phyloP scores from a whole-genome alignment of 2,797 vertebrate genomes.

The Enteromius fasciolatus region DNA sequence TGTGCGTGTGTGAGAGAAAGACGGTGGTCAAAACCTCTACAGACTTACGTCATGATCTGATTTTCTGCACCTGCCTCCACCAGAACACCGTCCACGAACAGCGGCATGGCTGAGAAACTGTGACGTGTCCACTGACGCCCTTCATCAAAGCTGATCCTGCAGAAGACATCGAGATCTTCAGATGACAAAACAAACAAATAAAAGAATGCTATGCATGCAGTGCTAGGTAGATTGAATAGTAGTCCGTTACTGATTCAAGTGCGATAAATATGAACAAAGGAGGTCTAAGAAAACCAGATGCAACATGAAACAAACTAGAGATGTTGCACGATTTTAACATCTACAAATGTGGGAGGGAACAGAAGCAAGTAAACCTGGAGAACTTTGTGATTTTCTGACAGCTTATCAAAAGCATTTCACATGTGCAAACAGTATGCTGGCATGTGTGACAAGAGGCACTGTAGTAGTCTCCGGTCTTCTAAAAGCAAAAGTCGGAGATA shows the following conservation, averaged over 20 bases:
- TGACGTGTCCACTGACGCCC: conserved; percentile 92
- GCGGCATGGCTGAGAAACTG: conserved; percentile 89
- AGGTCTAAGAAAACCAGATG: not conserved
- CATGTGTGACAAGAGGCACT: conserved; percentile 64
- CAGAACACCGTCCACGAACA: conserved; percentile 95
- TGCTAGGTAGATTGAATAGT: not conserved
- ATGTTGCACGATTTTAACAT: conserved; percentile 5
- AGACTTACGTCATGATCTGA: conserved; percentile 98
- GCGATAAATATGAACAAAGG: not conserved
- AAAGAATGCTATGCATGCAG: not conserved
- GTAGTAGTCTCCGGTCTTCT: conserved; percentile 37
- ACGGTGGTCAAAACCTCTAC: not conserved
- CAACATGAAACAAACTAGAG: not conserved
- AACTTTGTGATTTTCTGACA: conserved; percentile 71
- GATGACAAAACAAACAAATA: conserved; percentile 16
- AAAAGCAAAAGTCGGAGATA: conserved; percentile 60
- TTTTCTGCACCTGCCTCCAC: conserved; percentile 93
- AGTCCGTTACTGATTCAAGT: not conserved
- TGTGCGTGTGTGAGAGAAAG: not conserved
- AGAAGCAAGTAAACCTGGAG: conserved; percentile 33
- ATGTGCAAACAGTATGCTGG: conserved; percentile 67
- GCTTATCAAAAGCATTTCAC: conserved; percentile 71
- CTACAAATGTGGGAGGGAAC: conserved; percentile 55
- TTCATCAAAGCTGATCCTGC: conserved; percentile 96
- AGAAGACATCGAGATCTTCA: conserved; percentile 50